Percentiles rank a stretch among this genome's conserved stretches.
Conservation (phyloP, 1,140 invertebrate genomes). For the Ceratoteleas bidentatus region DNA sequence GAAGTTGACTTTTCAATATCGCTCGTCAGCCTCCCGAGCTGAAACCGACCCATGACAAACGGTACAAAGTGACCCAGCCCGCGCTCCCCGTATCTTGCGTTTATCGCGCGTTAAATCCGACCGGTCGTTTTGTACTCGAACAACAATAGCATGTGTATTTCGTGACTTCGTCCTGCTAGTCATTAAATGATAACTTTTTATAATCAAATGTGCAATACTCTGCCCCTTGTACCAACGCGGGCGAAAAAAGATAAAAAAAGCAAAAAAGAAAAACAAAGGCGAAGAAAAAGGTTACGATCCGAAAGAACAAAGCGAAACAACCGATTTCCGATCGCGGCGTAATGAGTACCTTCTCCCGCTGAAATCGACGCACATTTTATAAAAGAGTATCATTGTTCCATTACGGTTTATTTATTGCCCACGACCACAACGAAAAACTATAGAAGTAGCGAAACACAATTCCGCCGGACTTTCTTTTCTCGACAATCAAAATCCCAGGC, state of each 20-base stretch:
- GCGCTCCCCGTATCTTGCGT: neutral
- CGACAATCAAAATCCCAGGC: constrained; percentile 57
- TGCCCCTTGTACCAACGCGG: too few species aligned
- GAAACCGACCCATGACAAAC: constrained; percentile 8
- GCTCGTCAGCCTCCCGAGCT: neutral
- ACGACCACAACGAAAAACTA: constrained; percentile 39
- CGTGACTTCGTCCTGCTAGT: constrained; percentile 41
- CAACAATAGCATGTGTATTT: constrained; percentile 18
- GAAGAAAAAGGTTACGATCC: neutral
- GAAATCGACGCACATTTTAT: constrained; percentile 37
- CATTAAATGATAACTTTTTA: constrained; percentile 42
- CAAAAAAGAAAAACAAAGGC: too few species aligned
- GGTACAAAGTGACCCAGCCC: constrained; percentile 4
- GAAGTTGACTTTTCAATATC: neutral
- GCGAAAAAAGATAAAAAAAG: too few species aligned
- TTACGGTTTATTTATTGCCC: constrained; percentile 31
- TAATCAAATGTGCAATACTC: constrained; percentile 38
- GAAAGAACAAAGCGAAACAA: neutral
- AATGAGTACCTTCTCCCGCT: neutral
- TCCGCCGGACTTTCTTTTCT: constrained; percentile 56
- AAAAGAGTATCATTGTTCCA: constrained; percentile 30
- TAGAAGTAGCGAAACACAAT: constrained; percentile 35
- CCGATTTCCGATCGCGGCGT: neutral
- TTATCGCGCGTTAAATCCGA: neutral
- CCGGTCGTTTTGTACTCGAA: constrained; percentile 17